A percentile compares a stretch with the other conserved stretches of the same genome.
These are phyloP conservation scores for Cyclopterus lumpus DNA, from an alignment of 2,797 vertebrate species.

Conservation along the genomic window DNA sequence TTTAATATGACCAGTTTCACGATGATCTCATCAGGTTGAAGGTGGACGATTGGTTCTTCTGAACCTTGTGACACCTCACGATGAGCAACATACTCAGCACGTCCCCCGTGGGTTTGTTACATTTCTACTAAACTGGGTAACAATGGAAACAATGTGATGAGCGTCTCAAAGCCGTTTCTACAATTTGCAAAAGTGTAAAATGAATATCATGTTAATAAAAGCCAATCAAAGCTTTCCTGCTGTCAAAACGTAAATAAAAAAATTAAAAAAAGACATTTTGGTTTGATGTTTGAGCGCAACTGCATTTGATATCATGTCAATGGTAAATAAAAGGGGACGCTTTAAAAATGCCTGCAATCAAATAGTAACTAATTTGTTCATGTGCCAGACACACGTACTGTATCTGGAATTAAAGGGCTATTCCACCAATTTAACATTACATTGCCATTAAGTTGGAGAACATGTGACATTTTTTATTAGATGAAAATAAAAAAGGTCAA, in stretches of 20 bases:
- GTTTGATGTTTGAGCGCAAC: neutral
- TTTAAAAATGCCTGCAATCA: neutral
- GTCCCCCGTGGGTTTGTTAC: neutral
- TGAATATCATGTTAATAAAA: neutral
- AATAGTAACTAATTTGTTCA: neutral
- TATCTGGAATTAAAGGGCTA: slow-evolving; percentile 12
- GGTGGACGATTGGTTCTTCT: slow-evolving; percentile 24
- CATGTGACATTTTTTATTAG: neutral
- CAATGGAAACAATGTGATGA: neutral
- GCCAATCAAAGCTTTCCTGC: neutral
- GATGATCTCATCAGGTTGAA: slow-evolving; percentile 35
- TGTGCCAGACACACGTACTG: neutral
- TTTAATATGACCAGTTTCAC: slow-evolving; percentile 67
- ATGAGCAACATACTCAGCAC: neutral
- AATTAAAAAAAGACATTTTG: too few relatives aligned
- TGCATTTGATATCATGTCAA: neutral
- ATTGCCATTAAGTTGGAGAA: neutral
- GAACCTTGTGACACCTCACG: neutral
- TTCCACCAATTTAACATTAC: neutral
- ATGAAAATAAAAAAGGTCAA: neutral
- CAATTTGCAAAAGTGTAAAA: neutral
- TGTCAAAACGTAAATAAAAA: too few relatives aligned
- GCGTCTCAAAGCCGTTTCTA: neutral
- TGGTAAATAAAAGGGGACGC: neutral
- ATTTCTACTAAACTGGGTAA: neutral